These are phyloP conservation scores for Oncopeltus fasciatus DNA, from an alignment of 1,140 invertebrate genomes.

Conservation along the genomic window DNA sequence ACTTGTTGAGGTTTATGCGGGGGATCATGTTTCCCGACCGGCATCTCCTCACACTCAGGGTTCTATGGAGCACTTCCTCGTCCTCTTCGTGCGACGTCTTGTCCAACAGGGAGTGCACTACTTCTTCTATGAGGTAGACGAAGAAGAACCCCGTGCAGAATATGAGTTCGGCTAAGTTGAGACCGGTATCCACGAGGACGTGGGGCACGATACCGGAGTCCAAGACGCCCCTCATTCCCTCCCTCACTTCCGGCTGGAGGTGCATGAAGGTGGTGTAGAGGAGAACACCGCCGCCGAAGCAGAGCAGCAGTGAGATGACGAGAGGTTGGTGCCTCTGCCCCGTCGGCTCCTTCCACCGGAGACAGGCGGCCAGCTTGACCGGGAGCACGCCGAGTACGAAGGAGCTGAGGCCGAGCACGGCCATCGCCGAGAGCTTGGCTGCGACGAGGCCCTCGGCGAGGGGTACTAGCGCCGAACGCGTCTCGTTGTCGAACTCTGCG, in stretches of 20 bases:
- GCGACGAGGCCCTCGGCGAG: conserved; percentile 26
- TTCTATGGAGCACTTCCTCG: conserved; percentile 37
- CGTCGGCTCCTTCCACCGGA: conserved; percentile 25
- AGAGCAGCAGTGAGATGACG: conserved; percentile 45
- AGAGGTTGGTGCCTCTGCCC: conserved; percentile 31
- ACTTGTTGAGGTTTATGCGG: conserved; percentile 17
- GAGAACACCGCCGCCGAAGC: conserved; percentile 68
- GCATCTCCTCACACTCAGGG: conserved; percentile 38
- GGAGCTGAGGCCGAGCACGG: conserved; percentile 47
- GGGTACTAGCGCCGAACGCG: neutral
- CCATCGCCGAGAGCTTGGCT: conserved; percentile 54
- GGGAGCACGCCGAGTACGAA: conserved; percentile 52
- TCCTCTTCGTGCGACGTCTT: conserved; percentile 29
- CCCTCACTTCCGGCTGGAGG: conserved; percentile 57
- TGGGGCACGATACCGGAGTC: conserved; percentile 28
- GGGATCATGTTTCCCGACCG: conserved; percentile 25
- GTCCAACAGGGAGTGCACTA: conserved; percentile 44
- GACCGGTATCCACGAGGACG: conserved; percentile 17
- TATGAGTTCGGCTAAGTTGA: conserved; percentile 47
- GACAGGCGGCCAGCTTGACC: conserved; percentile 33
- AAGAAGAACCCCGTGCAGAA: conserved; percentile 57
- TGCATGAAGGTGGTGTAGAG: conserved; percentile 63
- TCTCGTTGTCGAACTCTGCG: neutral
- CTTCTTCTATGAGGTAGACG: conserved; percentile 55
- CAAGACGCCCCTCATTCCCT: conserved; percentile 33